Percentiles rank a stretch among this genome's conserved stretches.
These are phyloP conservation scores for Temnothorax rugatulus DNA, from an alignment of 2,888 invertebrate species.

Conservation along the genomic window DNA sequence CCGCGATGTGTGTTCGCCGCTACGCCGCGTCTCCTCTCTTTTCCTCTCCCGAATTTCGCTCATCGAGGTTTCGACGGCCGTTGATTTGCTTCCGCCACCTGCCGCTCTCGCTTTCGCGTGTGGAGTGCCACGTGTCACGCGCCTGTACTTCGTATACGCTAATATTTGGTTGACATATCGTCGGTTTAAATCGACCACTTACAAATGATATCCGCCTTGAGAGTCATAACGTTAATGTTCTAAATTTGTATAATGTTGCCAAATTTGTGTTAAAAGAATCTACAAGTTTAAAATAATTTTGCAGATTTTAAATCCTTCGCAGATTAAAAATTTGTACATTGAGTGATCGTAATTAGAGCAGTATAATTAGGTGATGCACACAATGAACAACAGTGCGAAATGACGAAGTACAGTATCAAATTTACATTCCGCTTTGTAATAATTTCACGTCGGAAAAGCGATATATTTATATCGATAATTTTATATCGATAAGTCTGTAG, in stretches of 20 bases:
- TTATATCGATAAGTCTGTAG: background rate
- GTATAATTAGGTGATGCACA: background rate
- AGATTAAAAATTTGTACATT: background rate
- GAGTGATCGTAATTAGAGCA: background rate
- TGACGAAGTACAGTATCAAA: no score
- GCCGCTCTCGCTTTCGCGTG: constrained; percentile 29
- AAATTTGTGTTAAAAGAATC: no score
- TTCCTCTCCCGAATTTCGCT: constrained; percentile 33
- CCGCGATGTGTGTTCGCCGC: constrained; percentile 50
- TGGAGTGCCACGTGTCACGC: constrained; percentile 28
- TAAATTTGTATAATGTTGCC: background rate
- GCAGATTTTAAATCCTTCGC: background rate
- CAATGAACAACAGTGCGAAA: background rate
- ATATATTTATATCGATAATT: background rate
- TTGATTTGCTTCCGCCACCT: constrained; percentile 52
- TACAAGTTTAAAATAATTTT: background rate
- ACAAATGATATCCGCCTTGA: background rate
- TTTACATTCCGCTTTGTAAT: no score
- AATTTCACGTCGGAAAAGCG: background rate
- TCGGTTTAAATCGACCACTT: background rate
- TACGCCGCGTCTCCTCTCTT: background rate
- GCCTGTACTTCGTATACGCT: background rate
- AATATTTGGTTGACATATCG: background rate
- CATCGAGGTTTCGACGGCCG: constrained; percentile 38
- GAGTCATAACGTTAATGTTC: background rate